Evolutionary conservation across 2,888 invertebrate species (phyloP), one percentile per base, ranked within the genome.

Genomic region (Ferrisia virgata): DNA sequence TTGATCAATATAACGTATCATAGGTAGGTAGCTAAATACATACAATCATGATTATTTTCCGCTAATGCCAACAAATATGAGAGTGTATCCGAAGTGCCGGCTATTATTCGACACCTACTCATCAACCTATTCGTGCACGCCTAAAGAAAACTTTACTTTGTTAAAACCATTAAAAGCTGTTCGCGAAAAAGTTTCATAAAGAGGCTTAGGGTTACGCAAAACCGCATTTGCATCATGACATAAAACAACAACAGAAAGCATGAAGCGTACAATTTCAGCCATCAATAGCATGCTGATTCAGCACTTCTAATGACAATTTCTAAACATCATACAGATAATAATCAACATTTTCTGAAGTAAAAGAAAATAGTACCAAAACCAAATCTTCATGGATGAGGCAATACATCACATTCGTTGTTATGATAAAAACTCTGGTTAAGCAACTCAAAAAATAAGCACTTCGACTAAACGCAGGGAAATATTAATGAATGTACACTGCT

Each of bases 241-340:
- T 47, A 15, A 47, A 31, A n/a, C 15, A 72, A 72, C 33, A 76
- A n/a, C 0, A 0, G 4, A 8, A 76, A 76, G 72, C 72, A n/a
- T 53, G 9, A 76, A 76, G 72, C 72, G 36, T 76, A 76, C 72
- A n/a, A n/a, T 76, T 76, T 36, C 72, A 76, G 31, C 72, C 18
- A 9, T n/a, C n/a, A n/a, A n/a, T 36, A 22, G 36, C 72, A 76
- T 76, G 72, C 72, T 36, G 33, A 76, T 76, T 76, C 72, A 76
- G 72, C 72, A 76, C 72, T 76, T 76, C 72, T 64, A 64, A 28
- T 15, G 2, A 28, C 28, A 5, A 53, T 53, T 47, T 22, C 18
- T 53, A 53, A 53, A 22, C 22, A 22, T 9, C 11, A 22, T 22
- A 22, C 36, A n/a, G 36, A 18, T 47, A 22, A 53, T n/a, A 53